phyloP scores from a whole-genome alignment of 2,797 vertebrate species.

The Discoglossus pictus region DNA sequence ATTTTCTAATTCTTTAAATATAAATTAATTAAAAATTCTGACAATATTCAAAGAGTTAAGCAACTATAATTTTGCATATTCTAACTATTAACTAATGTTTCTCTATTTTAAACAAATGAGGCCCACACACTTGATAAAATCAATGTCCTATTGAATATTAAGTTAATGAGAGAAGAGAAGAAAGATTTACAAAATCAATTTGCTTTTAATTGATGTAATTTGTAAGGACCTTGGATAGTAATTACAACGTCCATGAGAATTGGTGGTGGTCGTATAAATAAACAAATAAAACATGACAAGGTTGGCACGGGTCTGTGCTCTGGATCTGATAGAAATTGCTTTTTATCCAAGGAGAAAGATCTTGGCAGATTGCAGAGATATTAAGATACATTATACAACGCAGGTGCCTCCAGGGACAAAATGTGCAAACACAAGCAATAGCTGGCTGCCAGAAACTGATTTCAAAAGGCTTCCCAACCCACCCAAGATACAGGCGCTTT shows the following conservation, averaged over 20 bases:
- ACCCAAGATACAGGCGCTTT: slow-evolving; percentile 51
- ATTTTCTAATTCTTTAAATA: too few species aligned
- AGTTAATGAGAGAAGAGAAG: fast-evolving
- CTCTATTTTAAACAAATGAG: too few species aligned
- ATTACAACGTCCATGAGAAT: neutral
- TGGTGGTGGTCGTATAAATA: neutral
- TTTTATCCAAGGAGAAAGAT: slow-evolving; percentile 17
- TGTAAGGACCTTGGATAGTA: neutral
- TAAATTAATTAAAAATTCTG: too few species aligned
- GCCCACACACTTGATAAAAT: too few species aligned
- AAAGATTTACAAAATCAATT: neutral
- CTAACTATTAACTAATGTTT: too few species aligned
- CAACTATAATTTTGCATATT: too few species aligned
- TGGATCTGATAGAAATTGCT: slow-evolving; percentile 18
- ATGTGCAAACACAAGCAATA: slow-evolving; percentile 18
- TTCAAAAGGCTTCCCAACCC: neutral
- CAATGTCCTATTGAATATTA: too few species aligned
- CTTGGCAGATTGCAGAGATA: slow-evolving; percentile 30
- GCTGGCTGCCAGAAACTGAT: neutral
- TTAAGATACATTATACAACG: slow-evolving; percentile 29
- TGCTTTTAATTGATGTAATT: too few species aligned
- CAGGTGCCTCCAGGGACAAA: slow-evolving; percentile 10
- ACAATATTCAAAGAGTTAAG: too few species aligned
- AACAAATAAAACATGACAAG: neutral
- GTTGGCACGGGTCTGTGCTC: slow-evolving; percentile 2